Percentiles rank a stretch among this genome's conserved stretches.
These are phyloP conservation scores for Pungitius pungitius DNA, from an alignment of 2,113 vertebrate species.

Conservation along the genomic window DNA sequence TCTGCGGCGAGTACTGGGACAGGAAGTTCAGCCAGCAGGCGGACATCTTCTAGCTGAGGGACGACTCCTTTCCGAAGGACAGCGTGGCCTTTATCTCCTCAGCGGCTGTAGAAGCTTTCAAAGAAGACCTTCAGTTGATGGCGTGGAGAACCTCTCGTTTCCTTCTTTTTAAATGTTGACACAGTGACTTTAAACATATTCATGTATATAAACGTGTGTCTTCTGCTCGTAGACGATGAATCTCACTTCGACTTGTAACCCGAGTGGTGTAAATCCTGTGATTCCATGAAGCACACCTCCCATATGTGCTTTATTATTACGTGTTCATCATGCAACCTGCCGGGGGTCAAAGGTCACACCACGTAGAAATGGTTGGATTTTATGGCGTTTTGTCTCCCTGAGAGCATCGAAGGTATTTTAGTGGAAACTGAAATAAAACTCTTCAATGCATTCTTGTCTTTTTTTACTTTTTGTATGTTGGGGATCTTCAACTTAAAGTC, in stretches of 20 bases:
- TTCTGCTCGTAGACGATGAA: no score
- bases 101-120: no score
- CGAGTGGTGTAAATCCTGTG: background rate
- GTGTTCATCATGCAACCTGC: background rate
- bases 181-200: constrained; percentile 32
- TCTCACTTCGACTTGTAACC: no score
- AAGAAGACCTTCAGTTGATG: no score
- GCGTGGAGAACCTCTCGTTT: no score
- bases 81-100: constrained; percentile 53
- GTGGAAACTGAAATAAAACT: constrained; percentile 34
- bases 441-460: background rate
- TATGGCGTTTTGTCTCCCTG: background rate
- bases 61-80: background rate
- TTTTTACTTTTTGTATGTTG: background rate
- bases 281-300: background rate
- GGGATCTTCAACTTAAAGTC: constrained; percentile 10
- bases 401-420: constrained; percentile 10
- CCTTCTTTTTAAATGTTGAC: no score
- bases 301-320: background rate
- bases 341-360: background rate
- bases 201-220: constrained; percentile 37
- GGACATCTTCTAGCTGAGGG: constrained; percentile 90
- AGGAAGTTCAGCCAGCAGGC: constrained; percentile 90
- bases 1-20: constrained; percentile 93
- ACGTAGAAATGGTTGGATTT: constrained; percentile 9